Base-by-base conservation (phyloP, 2,888 invertebrate genomes). In the Drosophila kanekoi region DNA sequence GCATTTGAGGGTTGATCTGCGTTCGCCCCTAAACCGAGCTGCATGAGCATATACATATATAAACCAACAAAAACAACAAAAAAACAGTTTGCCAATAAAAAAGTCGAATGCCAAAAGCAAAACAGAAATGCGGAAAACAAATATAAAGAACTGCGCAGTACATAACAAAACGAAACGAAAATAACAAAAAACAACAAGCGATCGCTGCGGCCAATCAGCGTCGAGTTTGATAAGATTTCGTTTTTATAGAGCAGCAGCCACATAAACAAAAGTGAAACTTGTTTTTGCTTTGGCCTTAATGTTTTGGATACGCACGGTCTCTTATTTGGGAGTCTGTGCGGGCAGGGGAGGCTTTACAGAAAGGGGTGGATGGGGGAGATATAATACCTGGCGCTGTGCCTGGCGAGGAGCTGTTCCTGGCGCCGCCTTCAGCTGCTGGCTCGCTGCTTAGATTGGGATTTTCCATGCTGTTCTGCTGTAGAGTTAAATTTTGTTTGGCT, bases 221-320 rank as follows among this genome's bases (percentile, higher is more conserved):
- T 20, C 47, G 62, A 72, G 70, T 89, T 77, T 86, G 89, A 86
- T 86, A 86, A 86, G 89, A 87, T 87, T 81, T 60, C 54, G 33
- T 51, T 47, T 56, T 49, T 74, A 5, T 38, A 38, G 41, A 16
- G 59, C 62, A 54, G 37, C 54, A 43, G 54, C 45, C 59, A 61
- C 68, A 74, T 65, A 66, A 75, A 75, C 57, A 66, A 75, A 67
- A 61, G 56, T 61, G 48, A 72, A 73, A 79, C 77, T 65, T 41
- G 73, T 72, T 72, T 59, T 32, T 14, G 23, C 9, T 23, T 18
- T 35, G 20, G n/a, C 23, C 47, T 47, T 23, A 51, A 32, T 16
- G 54, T 63, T 63, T 75, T 62, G 40, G 9, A 44, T 52, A 58
- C 47, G 54, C 44, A 32, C 47, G 41, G 47, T 23, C 75, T 53